Conservation (phyloP, 1,140 invertebrate genomes). For the Sitobion miscanthi region DNA sequence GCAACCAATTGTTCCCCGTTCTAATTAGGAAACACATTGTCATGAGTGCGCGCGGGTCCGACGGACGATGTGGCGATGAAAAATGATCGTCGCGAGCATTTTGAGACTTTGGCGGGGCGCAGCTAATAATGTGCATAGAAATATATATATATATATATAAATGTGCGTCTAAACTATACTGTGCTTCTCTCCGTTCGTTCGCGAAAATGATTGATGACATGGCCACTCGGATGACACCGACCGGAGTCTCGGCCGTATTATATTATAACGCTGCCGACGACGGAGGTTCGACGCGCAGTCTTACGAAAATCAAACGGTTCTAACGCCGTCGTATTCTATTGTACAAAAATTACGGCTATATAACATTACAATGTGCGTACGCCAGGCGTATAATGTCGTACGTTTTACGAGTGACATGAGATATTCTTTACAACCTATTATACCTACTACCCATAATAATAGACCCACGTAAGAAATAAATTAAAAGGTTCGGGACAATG, state of each 20-base stretch:
- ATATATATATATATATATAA: not conserved
- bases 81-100: not conserved
- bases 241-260: not conserved
- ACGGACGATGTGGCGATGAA: not conserved
- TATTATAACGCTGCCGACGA: not conserved
- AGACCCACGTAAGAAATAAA: not conserved
- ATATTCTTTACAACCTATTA: not conserved
- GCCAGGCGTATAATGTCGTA: not conserved
- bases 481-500: not conserved
- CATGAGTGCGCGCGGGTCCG: not conserved
- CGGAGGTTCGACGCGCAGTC: not conserved
- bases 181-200: not conserved
- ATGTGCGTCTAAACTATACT: not conserved
- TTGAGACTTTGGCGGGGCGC: not conserved
- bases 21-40: constrained; percentile 44
- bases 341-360: not conserved
- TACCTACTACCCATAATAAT: not conserved
- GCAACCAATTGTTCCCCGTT: constrained; percentile 3
- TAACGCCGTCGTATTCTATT: not conserved
- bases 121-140: not conserved
- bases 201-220: constrained; percentile 24
- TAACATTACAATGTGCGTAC: not conserved
- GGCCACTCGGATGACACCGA: not conserved
- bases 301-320: constrained; percentile 11
- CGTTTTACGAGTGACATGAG: not conserved